A percentile compares a stretch with the other conserved stretches of the same genome.
Conservation (phyloP, 2,888 invertebrate genomes). For the Aricia artaxerxes region DNA sequence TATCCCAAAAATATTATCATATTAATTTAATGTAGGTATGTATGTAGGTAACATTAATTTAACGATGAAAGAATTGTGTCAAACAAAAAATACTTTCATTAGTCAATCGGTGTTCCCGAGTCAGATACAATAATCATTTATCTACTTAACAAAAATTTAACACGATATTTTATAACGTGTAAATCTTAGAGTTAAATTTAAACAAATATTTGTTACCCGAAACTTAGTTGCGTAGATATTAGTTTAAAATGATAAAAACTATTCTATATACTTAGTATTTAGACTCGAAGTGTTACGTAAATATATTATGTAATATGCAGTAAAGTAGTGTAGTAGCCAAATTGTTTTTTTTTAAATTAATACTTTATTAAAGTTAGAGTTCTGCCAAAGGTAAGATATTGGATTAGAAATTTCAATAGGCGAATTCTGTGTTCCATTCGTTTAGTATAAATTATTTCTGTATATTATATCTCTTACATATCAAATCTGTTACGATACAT, state of each 20-base stretch:
- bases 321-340: no score
- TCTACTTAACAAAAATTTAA: neutral
- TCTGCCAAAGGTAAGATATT: no score
- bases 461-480: neutral
- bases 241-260: no score
- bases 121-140: neutral
- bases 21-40: no score
- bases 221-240: neutral
- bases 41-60: neutral
- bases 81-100: constrained; percentile 14
- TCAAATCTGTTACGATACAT: neutral
- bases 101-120: neutral
- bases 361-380: no score
- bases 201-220: neutral
- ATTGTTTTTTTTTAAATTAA: no score
- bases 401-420: no score
- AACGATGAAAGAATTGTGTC: constrained; percentile 16
- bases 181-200: neutral
- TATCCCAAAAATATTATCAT: neutral
- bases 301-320: no score
- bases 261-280: no score
- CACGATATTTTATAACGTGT: neutral
- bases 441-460: neutral
- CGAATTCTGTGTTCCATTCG: no score
- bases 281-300: no score